Conservation (phyloP, 35 echinoderm and acorn worm species). For the Ptychodera flava region DNA sequence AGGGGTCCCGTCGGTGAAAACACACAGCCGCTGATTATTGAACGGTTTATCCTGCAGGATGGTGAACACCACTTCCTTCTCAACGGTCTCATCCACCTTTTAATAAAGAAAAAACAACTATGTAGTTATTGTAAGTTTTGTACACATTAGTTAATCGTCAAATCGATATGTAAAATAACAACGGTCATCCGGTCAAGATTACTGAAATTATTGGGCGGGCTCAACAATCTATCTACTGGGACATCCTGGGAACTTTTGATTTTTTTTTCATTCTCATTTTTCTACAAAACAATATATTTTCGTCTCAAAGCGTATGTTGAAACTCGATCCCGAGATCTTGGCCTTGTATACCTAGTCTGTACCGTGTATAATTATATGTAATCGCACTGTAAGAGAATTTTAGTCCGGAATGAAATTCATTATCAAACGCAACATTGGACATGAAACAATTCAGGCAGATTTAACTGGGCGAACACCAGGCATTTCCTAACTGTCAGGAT, state of each 20-base stretch:
- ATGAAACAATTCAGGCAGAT: background rate
- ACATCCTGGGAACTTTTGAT: background rate
- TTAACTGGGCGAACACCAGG: background rate
- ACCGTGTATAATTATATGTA: no score
- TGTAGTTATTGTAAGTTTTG: no score
- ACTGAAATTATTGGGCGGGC: background rate
- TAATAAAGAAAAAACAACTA: slow-evolving; percentile 2
- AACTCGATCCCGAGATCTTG: no score
- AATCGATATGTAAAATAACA: background rate
- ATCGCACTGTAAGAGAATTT: no score
- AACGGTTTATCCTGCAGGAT: background rate
- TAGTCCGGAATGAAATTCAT: no score
- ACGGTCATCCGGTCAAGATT: background rate
- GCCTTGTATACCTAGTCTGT: no score
- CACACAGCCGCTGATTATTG: slow-evolving; percentile 19
- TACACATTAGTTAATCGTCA: background rate
- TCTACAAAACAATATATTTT: no score
- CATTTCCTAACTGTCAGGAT: background rate
- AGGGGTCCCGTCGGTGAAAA: slow-evolving; percentile 87
- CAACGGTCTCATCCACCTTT: slow-evolving; percentile 42
- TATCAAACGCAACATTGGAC: no score
- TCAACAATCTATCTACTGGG: background rate
- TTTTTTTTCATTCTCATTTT: background rate
- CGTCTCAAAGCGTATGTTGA: no score
- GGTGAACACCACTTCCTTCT: slow-evolving; percentile 12